A percentile compares a stretch with the other conserved stretches of the same genome.
Evolutionary conservation across 2,113 vertebrate genomes (phyloP).

Genomic region (Grammomys dolichurus): DNA sequence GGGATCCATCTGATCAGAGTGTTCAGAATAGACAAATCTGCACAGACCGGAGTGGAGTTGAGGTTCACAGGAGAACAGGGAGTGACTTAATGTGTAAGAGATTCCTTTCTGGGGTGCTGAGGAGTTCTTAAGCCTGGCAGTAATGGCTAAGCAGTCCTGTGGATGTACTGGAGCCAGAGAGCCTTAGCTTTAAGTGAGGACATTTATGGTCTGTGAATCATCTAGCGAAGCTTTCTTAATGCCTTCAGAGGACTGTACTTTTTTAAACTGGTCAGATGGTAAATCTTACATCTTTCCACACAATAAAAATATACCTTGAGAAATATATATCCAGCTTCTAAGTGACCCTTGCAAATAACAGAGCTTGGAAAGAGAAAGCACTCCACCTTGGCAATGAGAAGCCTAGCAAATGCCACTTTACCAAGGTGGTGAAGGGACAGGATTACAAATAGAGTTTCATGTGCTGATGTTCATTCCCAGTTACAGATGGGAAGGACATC

Average conservation of each 20-base stretch:
- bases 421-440: too few relatives aligned
- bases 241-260: background rate
- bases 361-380: background rate
- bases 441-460: background rate
- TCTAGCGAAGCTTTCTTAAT: background rate
- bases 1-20: background rate
- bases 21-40: background rate
- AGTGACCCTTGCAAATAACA: background rate
- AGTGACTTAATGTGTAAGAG: background rate
- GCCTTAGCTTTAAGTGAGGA: background rate
- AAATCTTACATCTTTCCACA: slow-evolving; percentile 16
- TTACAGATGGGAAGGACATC: background rate
- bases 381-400: background rate
- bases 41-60: background rate
- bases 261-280: background rate
- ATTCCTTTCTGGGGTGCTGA: background rate
- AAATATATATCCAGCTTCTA: background rate
- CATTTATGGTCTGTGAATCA: background rate
- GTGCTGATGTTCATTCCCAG: rapidly evolving
- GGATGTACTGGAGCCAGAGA: background rate
- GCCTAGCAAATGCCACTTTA: background rate
- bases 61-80: background rate
- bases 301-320: background rate
- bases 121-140: background rate
- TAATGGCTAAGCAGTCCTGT: background rate